These are phyloP conservation scores for Lamellibrachia satsuma DNA, from an alignment of 2,888 invertebrate species.

Conservation along the genomic window DNA sequence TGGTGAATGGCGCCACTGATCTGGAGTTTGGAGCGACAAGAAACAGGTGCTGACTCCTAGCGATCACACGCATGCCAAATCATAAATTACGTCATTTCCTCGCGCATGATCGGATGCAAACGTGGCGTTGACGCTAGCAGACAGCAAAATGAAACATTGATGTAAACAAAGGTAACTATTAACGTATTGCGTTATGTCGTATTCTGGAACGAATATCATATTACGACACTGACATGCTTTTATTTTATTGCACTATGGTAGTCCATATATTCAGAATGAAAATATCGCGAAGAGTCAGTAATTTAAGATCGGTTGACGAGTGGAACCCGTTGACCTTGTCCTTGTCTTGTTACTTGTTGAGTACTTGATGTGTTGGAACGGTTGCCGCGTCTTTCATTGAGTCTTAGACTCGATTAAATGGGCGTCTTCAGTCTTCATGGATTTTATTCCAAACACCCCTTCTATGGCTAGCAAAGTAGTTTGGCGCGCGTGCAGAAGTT, in stretches of 20 bases:
- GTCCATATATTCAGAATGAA: neutral
- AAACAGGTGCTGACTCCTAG: neutral
- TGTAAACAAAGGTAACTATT: neutral
- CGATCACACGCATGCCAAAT: neutral
- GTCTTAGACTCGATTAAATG: neutral
- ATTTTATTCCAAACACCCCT: too few species aligned
- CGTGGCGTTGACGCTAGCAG: conserved; percentile 11
- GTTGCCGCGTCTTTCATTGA: neutral
- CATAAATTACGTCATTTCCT: neutral
- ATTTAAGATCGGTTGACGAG: neutral
- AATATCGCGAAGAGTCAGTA: neutral
- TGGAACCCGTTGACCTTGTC: neutral
- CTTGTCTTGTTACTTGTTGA: neutral
- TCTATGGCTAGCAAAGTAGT: too few species aligned
- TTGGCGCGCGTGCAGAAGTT: too few species aligned
- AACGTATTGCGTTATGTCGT: neutral
- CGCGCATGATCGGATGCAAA: neutral
- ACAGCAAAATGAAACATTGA: neutral
- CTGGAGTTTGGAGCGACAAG: neutral
- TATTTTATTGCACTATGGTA: neutral
- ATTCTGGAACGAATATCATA: neutral
- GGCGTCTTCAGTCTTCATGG: too few species aligned
- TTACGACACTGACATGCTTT: neutral
- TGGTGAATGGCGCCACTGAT: too few species aligned
- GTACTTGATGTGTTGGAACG: neutral